A percentile compares a stretch with the other conserved stretches of the same genome.
Conservation (phyloP, 1,140 invertebrate species). For the Aradophagus sp. region DNA sequence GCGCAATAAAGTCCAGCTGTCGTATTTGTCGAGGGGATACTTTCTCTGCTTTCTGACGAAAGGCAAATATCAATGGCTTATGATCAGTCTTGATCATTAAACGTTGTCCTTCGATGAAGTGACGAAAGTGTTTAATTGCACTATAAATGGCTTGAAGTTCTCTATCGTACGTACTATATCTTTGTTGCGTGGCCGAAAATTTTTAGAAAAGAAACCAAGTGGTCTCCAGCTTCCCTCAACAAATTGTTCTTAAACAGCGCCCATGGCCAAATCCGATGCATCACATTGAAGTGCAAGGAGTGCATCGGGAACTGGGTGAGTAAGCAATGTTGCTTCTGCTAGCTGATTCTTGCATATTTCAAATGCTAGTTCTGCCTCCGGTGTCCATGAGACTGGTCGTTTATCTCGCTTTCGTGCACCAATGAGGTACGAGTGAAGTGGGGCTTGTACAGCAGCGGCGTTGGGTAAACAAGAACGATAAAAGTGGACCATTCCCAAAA, state of each 20-base stretch:
- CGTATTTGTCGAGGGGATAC: constrained; percentile 34
- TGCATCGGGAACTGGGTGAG: too few species aligned
- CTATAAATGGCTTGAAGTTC: constrained; percentile 9
- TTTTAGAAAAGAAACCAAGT: constrained; percentile 6
- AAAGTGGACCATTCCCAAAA: constrained; percentile 8
- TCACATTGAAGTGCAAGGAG: too few species aligned
- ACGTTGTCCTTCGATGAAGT: neutral
- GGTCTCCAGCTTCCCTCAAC: constrained; percentile 4
- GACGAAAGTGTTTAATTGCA: constrained; percentile 7
- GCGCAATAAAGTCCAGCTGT: constrained; percentile 65
- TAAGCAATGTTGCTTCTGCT: too few species aligned
- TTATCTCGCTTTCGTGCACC: neutral
- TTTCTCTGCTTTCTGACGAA: constrained; percentile 5
- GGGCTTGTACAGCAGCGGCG: neutral
- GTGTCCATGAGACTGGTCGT: too few species aligned
- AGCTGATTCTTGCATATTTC: too few species aligned
- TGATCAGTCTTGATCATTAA: constrained; percentile 5
- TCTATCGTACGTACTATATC: neutral
- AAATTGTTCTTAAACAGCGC: too few species aligned
- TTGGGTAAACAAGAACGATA: neutral
- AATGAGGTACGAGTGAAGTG: neutral
- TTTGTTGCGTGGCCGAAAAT: neutral
- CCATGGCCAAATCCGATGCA: too few species aligned
- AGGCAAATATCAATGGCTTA: neutral
- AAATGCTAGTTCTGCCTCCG: too few species aligned